phyloP scores from a whole-genome alignment of 2,113 vertebrate genomes.

The Bombycilla garrulus region DNA sequence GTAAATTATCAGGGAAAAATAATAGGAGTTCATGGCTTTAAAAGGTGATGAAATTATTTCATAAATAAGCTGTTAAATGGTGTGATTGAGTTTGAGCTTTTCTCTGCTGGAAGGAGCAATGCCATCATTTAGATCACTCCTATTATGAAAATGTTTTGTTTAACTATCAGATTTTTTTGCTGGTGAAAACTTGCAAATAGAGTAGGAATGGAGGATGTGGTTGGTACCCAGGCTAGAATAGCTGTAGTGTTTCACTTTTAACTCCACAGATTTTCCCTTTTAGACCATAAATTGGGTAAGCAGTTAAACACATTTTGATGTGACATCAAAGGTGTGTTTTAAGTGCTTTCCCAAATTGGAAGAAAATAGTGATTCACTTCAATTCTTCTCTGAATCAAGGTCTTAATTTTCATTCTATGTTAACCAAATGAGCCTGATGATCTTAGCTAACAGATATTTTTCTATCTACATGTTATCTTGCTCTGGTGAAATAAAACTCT shows the following conservation, averaged over 20 bases:
- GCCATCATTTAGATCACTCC: background rate
- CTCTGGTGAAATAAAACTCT: background rate
- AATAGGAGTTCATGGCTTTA: background rate
- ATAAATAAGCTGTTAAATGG: background rate
- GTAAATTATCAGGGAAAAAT: background rate
- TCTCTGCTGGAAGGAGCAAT: background rate
- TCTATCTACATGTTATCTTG: fast-evolving
- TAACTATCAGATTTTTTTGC: background rate
- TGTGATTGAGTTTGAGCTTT: background rate
- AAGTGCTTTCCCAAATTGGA: background rate
- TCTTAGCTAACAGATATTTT: background rate
- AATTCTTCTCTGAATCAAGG: background rate
- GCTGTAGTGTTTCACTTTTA: background rate
- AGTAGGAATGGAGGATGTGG: background rate
- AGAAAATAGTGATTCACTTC: background rate
- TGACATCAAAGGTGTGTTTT: background rate
- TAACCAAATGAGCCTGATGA: background rate
- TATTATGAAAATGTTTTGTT: background rate
- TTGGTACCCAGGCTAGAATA: background rate
- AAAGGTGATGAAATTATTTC: background rate
- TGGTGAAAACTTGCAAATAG: background rate
- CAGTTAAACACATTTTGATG: background rate
- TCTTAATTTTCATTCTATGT: background rate
- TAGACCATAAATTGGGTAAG: background rate
- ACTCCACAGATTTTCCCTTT: background rate